Evolutionary conservation across 1,140 invertebrate species (phyloP).

Genomic region (Pogonus chalceus): DNA sequence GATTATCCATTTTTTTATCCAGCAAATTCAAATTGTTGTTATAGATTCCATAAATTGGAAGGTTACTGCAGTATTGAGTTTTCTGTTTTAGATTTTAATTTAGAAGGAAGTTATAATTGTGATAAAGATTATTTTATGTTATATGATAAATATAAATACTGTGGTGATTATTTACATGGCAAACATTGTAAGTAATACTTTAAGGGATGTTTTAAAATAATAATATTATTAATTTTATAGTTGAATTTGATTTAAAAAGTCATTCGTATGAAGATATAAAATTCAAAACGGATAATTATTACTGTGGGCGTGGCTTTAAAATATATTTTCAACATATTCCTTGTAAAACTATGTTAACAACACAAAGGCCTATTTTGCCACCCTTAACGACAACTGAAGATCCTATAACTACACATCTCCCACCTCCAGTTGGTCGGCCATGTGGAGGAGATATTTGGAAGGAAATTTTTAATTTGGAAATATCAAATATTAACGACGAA

Average conservation of each 20-base stretch:
- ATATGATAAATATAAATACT: slow-evolving; percentile 27
- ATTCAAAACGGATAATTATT: slow-evolving; percentile 13
- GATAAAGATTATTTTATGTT: slow-evolving; percentile 30
- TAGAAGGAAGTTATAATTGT: slow-evolving; percentile 30
- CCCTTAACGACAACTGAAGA: not conserved
- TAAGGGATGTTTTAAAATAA: not conserved
- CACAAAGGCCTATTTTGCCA: not conserved
- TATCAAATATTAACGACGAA: not conserved
- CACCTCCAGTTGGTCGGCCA: slow-evolving; percentile 9
- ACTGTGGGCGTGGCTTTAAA: slow-evolving; percentile 14
- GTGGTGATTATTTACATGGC: slow-evolving; percentile 27
- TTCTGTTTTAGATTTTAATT: slow-evolving; percentile 31
- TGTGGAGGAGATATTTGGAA: slow-evolving; percentile 13
- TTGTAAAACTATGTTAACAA: slow-evolving; percentile 3
- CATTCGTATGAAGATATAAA: slow-evolving; percentile 15
- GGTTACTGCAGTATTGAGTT: slow-evolving; percentile 27
- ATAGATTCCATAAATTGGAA: slow-evolving; percentile 26
- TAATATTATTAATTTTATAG: slow-evolving; percentile 9
- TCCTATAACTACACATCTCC: not conserved
- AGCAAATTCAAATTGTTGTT: slow-evolving; percentile 21
- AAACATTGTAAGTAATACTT: slow-evolving; percentile 25
- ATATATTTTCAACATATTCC: slow-evolving; percentile 16
- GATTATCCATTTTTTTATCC: slow-evolving; percentile 29
- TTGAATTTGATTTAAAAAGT: slow-evolving; percentile 12
- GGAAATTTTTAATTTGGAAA: not conserved